Conservation (phyloP, 2,797 vertebrate genomes). For the Carduelis carduelis region DNA sequence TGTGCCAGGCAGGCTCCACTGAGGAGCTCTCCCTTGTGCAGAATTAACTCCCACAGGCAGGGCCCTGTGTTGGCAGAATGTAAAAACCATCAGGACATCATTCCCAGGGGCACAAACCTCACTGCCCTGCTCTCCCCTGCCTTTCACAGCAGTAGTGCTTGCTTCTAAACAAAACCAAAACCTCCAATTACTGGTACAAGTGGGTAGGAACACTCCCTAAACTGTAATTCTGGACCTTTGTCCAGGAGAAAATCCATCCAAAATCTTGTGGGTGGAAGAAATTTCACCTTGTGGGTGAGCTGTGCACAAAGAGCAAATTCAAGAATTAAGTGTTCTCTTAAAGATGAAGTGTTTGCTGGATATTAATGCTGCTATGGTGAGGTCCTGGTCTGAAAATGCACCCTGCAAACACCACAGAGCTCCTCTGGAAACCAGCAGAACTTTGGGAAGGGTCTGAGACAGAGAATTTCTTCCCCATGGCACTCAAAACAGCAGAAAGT, state of each 20-base stretch:
- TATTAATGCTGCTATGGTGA: rapidly evolving
- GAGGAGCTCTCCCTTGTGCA: not conserved
- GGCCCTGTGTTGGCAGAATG: not conserved
- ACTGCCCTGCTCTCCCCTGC: not conserved
- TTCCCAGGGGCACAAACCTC: not conserved
- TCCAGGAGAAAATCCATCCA: not conserved
- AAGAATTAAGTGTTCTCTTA: not conserved
- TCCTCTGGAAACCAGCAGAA: not conserved
- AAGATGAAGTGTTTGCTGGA: not conserved
- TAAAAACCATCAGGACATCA: not conserved
- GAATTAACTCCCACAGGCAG: not conserved
- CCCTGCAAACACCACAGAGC: not conserved
- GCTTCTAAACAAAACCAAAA: not conserved
- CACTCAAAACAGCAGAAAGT: not conserved
- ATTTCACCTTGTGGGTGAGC: not conserved
- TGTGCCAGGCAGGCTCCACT: not conserved
- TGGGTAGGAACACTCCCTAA: not conserved
- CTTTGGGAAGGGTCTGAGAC: not conserved
- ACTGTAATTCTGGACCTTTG: not conserved
- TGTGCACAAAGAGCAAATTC: not conserved
- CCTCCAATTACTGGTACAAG: not conserved
- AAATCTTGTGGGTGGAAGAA: not conserved
- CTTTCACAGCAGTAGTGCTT: not conserved
- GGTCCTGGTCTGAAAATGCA: not conserved
- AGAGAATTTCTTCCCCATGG: not conserved